Evolutionary conservation across 2,888 invertebrate species (phyloP).

Genomic region (Hydropsyche betteni): DNA sequence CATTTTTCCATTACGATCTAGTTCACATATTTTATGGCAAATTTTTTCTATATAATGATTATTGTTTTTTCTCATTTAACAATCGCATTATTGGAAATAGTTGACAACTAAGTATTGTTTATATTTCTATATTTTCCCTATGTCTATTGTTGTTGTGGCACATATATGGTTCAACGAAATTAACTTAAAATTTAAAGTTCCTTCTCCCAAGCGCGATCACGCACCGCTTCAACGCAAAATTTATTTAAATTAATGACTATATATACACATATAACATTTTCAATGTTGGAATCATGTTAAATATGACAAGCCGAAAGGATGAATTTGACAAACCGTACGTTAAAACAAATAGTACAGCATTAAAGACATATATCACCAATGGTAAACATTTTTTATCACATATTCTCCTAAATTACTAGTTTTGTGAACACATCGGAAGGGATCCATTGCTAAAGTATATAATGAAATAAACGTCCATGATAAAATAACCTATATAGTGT

Average conservation of each 20-base stretch:
- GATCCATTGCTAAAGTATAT: conserved; percentile 12
- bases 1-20: conserved; percentile 42
- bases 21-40: conserved; percentile 51
- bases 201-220: background rate
- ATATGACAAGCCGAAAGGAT: conserved; percentile 10
- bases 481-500: conserved; percentile 27
- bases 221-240: background rate
- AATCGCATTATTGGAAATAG: conserved; percentile 43
- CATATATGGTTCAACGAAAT: conserved; percentile 33
- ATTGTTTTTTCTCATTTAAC: conserved; percentile 39
- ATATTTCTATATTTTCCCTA: conserved; percentile 36
- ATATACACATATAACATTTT: background rate
- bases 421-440: conserved; percentile 24
- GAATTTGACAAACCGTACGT: conserved; percentile 5
- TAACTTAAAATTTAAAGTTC: conserved; percentile 5
- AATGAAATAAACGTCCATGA: background rate
- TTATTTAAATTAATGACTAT: conserved; percentile 14
- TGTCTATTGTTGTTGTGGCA: conserved; percentile 38
- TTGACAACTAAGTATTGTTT: conserved; percentile 40
- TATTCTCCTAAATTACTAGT: conserved; percentile 16
- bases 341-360: conserved; percentile 2
- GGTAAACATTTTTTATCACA: conserved; percentile 31
- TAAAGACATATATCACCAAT: conserved; percentile 28
- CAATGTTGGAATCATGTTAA: background rate
- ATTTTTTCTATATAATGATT: conserved; percentile 47